Conservation (phyloP, 2,888 invertebrate species). For the Dryadula phaetusa region DNA sequence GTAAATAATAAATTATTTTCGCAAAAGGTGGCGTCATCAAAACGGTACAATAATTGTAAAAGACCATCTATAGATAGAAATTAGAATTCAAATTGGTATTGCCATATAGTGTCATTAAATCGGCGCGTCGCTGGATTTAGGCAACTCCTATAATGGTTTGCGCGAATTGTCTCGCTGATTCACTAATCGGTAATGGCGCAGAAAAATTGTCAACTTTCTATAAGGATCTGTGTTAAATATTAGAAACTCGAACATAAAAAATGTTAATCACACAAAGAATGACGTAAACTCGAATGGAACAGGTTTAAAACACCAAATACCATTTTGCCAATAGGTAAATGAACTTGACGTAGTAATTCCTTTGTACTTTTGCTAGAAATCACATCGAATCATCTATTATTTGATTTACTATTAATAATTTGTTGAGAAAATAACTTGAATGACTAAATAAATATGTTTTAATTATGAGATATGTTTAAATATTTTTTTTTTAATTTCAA, state of each 20-base stretch:
- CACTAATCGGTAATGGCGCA: constrained; percentile 39
- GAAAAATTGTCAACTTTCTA: constrained; percentile 35
- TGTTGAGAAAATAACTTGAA: not conserved
- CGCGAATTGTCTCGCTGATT: constrained; percentile 43
- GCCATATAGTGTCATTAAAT: constrained; percentile 44
- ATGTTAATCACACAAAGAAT: constrained; percentile 29
- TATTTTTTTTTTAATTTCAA: not conserved
- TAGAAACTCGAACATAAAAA: constrained; percentile 27
- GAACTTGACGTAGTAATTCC: constrained; percentile 26
- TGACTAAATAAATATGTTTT: not conserved
- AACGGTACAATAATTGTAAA: constrained; percentile 47
- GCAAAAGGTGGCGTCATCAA: constrained; percentile 41
- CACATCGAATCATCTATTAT: constrained; percentile 4
- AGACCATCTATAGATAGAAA: constrained; percentile 47
- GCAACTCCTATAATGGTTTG: constrained; percentile 44
- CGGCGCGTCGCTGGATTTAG: constrained; percentile 43
- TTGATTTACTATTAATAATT: not conserved
- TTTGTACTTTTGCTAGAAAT: constrained; percentile 16
- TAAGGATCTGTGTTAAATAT: constrained; percentile 41
- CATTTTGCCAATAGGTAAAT: constrained; percentile 29
- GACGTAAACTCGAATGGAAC: constrained; percentile 27
- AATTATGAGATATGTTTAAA: not conserved
- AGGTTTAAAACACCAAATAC: constrained; percentile 30
- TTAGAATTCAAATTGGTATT: constrained; percentile 48
- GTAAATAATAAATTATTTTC: constrained; percentile 25